Conservation (phyloP, 2,888 invertebrate species). For the Andrena trimmerana region DNA sequence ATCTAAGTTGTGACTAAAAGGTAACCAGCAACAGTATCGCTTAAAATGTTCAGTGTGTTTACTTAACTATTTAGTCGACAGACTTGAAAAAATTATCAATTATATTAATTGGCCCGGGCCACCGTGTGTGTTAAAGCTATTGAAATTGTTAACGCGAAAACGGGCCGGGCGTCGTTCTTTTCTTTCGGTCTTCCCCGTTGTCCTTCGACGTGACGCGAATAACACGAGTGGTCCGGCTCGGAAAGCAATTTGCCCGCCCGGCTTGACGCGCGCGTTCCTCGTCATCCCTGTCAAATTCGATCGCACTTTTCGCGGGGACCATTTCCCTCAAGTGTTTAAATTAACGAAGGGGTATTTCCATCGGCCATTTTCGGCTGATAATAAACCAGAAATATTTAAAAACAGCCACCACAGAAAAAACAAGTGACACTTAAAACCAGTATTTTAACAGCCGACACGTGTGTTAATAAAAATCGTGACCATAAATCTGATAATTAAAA, state of each 20-base stretch:
- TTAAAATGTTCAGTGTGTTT: neutral
- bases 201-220: constrained; percentile 34
- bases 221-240: constrained; percentile 21
- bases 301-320: constrained; percentile 26
- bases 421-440: no score
- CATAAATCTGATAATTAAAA: no score
- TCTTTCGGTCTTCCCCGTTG: constrained; percentile 42
- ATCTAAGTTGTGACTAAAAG: neutral
- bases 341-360: neutral
- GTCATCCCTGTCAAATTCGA: constrained; percentile 9
- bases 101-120: constrained; percentile 30
- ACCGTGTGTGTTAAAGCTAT: constrained; percentile 10
- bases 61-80: no score
- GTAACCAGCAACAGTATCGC: neutral
- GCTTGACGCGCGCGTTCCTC: constrained; percentile 10
- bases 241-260: constrained; percentile 39
- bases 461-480: no score
- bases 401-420: neutral
- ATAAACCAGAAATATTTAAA: neutral
- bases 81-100: no score
- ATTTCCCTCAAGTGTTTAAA: constrained; percentile 14
- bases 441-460: no score
- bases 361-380: neutral
- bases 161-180: constrained; percentile 18
- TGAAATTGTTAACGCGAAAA: constrained; percentile 36